Percentiles rank a stretch among this genome's conserved stretches.
These are phyloP conservation scores for Linepithema humile DNA, from an alignment of 1,140 invertebrate genomes.

Conservation along the genomic window DNA sequence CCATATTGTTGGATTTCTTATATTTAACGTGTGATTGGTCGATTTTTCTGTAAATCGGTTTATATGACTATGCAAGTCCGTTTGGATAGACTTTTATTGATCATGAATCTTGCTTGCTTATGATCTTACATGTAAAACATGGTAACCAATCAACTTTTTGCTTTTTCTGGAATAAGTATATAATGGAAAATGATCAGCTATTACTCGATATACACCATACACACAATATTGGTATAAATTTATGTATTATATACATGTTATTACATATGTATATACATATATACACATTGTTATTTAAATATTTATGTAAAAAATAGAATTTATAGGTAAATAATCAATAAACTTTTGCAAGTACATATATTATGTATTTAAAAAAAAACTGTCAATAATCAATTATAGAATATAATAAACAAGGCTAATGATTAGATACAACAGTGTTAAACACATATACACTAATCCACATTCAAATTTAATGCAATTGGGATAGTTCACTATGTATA, in stretches of 20 bases:
- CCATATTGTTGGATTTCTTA: not conserved
- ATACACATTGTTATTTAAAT: not conserved
- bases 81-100: no score
- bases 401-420: not conserved
- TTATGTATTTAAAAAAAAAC: constrained; percentile 17
- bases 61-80: no score
- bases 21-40: no score
- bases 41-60: no score
- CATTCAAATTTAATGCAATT: constrained; percentile 29
- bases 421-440: not conserved
- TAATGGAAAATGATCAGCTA: not conserved
- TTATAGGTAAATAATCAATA: not conserved
- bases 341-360: not conserved
- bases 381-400: not conserved
- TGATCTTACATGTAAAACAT: not conserved
- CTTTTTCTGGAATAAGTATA: not conserved
- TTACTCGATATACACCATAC: no score
- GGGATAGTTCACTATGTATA: constrained; percentile 9
- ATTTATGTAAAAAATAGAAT: not conserved
- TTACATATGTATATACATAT: no score
- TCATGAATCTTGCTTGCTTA: no score
- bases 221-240: no score
- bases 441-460: not conserved
- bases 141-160: not conserved
- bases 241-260: no score